Percentiles rank a stretch among this genome's conserved stretches.
These are phyloP conservation scores for Noctua comes DNA, from an alignment of 2,888 invertebrate species.

Conservation along the genomic window DNA sequence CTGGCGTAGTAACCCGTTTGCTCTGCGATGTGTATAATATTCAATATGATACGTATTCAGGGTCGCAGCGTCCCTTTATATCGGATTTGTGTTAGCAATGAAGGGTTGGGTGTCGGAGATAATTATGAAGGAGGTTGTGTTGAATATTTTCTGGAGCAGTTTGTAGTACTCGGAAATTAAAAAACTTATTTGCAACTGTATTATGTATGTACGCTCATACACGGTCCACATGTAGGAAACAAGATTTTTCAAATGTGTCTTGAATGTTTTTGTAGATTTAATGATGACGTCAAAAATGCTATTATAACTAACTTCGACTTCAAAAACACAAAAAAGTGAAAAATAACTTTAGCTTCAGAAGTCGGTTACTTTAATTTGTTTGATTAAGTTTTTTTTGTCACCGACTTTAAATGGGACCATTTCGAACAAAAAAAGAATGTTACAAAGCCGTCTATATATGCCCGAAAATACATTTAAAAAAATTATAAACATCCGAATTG, in stretches of 20 bases:
- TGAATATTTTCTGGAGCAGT: slow-evolving; percentile 12
- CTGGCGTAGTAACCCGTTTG: slow-evolving; percentile 34
- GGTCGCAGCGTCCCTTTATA: slow-evolving; percentile 35
- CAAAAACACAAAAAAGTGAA: no score
- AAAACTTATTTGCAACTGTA: background rate
- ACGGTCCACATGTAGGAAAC: no score
- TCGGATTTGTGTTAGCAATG: slow-evolving; percentile 32
- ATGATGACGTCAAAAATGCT: background rate
- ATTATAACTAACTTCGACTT: background rate
- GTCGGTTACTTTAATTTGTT: no score
- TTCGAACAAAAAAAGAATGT: no score
- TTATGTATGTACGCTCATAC: background rate
- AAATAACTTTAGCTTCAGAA: no score
- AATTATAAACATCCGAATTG: no score
- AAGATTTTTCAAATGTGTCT: no score
- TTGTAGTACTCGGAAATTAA: background rate
- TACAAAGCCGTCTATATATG: no score
- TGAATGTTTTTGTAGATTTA: background rate
- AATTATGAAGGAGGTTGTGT: background rate
- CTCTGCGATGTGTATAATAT: slow-evolving; percentile 32
- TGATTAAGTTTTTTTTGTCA: no score
- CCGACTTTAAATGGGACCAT: no score
- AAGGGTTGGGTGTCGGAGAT: slow-evolving; percentile 1
- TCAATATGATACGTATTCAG: slow-evolving; percentile 45
- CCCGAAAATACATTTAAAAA: no score